Evolutionary conservation across 2,888 invertebrate species (phyloP), one percentile per base, ranked within the genome.

Genomic region (Nesidiocoris tenuis): DNA sequence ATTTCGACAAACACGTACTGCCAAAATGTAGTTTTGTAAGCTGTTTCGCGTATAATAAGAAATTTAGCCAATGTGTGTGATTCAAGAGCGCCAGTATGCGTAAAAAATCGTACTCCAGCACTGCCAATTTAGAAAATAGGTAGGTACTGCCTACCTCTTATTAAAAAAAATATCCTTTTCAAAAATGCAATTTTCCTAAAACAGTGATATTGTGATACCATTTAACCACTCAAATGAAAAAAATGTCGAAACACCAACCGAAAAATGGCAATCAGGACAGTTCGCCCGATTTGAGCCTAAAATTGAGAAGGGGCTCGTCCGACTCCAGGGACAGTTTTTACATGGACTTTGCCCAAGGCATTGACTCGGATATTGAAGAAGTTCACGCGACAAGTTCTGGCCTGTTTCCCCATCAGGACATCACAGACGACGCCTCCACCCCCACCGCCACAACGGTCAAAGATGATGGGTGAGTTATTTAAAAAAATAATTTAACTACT

Each of bases 291-390:
- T 85, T 94, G 85, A 93, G 93, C 86, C 87, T 94, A 79, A 92
- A 93, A 85, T 85, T 94, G 83, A 88, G 94, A 81, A 89, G 93
- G 77, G 93, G 93, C 70, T 93, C 93, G 55, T 93, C 92, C 83
- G 94, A 93, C 84, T 94, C 94, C 54, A 87, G 93, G 79, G 94
- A 94, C 84, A 93, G 93, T 74, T 94, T 93, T 84, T 94, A 94
- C 82, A 93, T 94, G 93, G 93, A 94, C 85, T 93, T 94, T 83
- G 94, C 93, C 81, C 92, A 86, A 83, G 94, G 94, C 77, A 94
- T 94, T 83, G 94, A 94, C 84, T 93, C 93, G 19, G 94, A 94
- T 83, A 94, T 93, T 81, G 93, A 93, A 83, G 93, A 93, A 84
- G 92, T 93, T 82, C 87, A 88, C 74, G 90, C 91, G 63, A 90